A percentile compares a stretch with the other conserved stretches of the same genome.
These are phyloP conservation scores for Lepilemur ruficaudatus DNA, from an alignment of 2,797 vertebrate genomes.

Conservation along the genomic window DNA sequence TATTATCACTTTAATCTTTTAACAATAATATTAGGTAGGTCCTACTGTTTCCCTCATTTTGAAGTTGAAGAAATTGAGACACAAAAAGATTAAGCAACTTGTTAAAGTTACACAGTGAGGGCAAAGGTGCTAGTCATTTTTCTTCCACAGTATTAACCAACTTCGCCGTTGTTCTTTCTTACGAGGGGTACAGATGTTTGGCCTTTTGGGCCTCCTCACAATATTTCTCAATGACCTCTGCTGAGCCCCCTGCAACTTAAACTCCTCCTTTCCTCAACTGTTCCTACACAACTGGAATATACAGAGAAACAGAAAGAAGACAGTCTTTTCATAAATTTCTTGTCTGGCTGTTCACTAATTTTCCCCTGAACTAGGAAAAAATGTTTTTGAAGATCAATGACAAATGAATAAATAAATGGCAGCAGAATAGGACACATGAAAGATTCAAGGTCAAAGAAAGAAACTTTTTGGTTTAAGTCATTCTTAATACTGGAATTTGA, in stretches of 20 bases:
- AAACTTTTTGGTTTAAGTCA: background rate
- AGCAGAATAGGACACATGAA: background rate
- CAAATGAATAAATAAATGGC: background rate
- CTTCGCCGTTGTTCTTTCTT: background rate
- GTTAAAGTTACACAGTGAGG: background rate
- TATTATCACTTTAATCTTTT: background rate
- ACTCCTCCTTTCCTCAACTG: background rate
- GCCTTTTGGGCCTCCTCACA: background rate
- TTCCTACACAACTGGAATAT: background rate
- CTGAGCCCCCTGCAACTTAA: background rate
- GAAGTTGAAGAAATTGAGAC: background rate
- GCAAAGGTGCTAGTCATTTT: background rate
- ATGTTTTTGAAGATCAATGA: background rate
- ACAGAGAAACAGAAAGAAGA: background rate
- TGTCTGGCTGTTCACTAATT: background rate
- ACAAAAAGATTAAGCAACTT: background rate
- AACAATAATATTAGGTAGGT: background rate
- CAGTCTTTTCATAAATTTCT: background rate
- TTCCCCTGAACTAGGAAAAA: background rate
- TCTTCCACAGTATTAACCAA: background rate
- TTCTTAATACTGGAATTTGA: background rate
- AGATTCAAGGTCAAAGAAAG: background rate
- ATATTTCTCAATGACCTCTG: background rate
- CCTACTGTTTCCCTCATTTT: background rate
- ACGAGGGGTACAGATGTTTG: fast-evolving